Evolutionary conservation across 1,140 invertebrate species (phyloP).

Genomic region (Bombus difficillimus): DNA sequence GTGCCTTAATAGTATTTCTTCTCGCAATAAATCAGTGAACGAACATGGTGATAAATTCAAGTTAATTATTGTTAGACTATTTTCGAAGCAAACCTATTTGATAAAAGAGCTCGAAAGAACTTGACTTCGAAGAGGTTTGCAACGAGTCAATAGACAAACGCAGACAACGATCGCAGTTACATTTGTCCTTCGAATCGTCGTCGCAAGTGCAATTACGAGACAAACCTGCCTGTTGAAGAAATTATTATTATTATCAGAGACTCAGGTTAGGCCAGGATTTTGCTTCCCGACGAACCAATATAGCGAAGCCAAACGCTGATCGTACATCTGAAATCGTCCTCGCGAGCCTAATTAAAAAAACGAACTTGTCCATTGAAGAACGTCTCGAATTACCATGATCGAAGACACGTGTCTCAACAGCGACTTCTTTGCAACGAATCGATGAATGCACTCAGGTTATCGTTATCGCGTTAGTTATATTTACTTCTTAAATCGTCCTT

Average conservation of each 20-base stretch:
- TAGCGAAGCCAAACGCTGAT: background rate
- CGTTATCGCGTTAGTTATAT: background rate
- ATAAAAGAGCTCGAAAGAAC: no score
- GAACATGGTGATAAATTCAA: background rate
- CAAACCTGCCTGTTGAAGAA: background rate
- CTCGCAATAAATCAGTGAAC: background rate
- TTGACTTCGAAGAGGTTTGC: no score
- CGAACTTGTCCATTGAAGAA: background rate
- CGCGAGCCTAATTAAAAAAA: background rate
- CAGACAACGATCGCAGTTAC: background rate
- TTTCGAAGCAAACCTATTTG: no score
- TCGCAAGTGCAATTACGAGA: background rate
- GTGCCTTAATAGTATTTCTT: background rate
- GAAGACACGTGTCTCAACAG: background rate
- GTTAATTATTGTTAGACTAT: no score
- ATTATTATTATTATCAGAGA: background rate
- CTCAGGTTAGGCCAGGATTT: background rate
- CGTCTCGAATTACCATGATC: background rate
- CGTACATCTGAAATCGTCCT: background rate
- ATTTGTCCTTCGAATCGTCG: background rate
- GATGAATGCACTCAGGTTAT: background rate
- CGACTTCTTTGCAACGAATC: background rate
- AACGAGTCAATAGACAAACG: no score
- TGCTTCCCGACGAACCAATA: background rate
- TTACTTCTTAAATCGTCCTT: background rate